Evolutionary conservation across 2,888 invertebrate species (phyloP).

Genomic region (Alitta virens): DNA sequence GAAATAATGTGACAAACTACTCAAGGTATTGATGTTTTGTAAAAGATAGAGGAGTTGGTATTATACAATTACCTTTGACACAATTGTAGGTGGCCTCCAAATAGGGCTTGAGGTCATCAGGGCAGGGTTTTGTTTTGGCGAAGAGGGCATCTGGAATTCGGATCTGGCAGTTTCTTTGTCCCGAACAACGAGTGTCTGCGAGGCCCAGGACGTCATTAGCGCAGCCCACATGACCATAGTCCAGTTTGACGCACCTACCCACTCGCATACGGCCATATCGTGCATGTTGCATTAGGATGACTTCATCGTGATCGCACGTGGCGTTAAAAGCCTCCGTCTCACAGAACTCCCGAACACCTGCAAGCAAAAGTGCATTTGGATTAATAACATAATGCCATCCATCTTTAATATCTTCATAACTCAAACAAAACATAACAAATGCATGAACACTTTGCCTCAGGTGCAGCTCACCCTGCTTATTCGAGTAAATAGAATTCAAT

Average conservation of each 20-base stretch:
- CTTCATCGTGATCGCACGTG: slow-evolving; percentile 21
- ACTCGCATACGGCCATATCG: slow-evolving; percentile 29
- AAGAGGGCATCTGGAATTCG: slow-evolving; percentile 26
- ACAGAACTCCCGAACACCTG: slow-evolving; percentile 22
- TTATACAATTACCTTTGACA: slow-evolving; percentile 22
- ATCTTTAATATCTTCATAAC: too few species aligned
- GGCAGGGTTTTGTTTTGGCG: slow-evolving; percentile 24
- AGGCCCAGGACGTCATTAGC: slow-evolving; percentile 24
- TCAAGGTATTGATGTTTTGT: too few species aligned
- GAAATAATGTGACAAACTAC: too few species aligned
- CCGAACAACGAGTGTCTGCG: slow-evolving; percentile 26
- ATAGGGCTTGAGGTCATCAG: slow-evolving; percentile 29
- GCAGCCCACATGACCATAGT: slow-evolving; percentile 30
- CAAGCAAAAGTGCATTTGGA: neutral
- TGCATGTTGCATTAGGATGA: slow-evolving; percentile 26
- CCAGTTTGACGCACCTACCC: slow-evolving; percentile 25
- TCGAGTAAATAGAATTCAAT: too few species aligned
- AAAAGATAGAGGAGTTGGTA: too few species aligned
- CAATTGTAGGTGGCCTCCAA: slow-evolving; percentile 27
- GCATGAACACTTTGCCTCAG: too few species aligned
- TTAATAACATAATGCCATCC: too few species aligned
- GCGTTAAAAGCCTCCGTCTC: slow-evolving; percentile 25
- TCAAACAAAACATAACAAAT: too few species aligned
- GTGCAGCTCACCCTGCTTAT: too few species aligned
- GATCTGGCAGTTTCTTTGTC: slow-evolving; percentile 23